Evolutionary conservation across 2,888 invertebrate species (phyloP), one percentile per base, ranked within the genome.

Genomic region (Ctenicera cuprea): DNA sequence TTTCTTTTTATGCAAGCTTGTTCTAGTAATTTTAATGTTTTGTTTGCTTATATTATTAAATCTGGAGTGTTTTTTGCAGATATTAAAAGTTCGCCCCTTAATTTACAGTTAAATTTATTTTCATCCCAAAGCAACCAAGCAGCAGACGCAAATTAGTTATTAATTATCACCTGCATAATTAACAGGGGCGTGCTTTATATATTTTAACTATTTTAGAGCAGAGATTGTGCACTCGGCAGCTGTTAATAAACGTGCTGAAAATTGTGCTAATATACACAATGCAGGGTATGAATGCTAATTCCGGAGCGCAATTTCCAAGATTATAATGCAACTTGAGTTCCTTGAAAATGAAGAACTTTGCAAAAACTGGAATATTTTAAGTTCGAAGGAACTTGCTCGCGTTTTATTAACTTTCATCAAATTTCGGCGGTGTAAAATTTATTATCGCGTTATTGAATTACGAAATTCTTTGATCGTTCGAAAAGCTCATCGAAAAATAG

Each of bases 271-370:
- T 54, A 33, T 30, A 54, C 54, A 30, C 54, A 30, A 52, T 12
- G 54, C 54, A 12, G 4, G 4, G 33, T 14, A 54, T 54, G 54
- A 30, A 54, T 54, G 26, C 30, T 54, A 54, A 54, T 54, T 54
- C 33, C 54, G 0, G 14, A 20, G 26, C 30, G 54, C 54, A 54
- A 22, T 54, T 14, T 11, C 12, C n/a, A 54, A 5, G 14, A 54
- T 54, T 54, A 54, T 54, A 33, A 54, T 54, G 54, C 54, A 54
- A 54, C 30, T 54, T 14, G 54, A 54, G 52, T 52, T 52, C 26
- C 3, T 11, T 0, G 52, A 52, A 52, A 52, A 52, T 52, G 18
- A 54, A 54, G 54, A 54, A 54, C 7, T 48, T 18, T 5, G 22
- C 11, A 26, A 52, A 26, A 26, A 52, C 52, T 22, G 5, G 50